Percentiles rank a stretch among this genome's conserved stretches.
Conservation (phyloP, 2,113 vertebrate species). For the Lepus americanus region DNA sequence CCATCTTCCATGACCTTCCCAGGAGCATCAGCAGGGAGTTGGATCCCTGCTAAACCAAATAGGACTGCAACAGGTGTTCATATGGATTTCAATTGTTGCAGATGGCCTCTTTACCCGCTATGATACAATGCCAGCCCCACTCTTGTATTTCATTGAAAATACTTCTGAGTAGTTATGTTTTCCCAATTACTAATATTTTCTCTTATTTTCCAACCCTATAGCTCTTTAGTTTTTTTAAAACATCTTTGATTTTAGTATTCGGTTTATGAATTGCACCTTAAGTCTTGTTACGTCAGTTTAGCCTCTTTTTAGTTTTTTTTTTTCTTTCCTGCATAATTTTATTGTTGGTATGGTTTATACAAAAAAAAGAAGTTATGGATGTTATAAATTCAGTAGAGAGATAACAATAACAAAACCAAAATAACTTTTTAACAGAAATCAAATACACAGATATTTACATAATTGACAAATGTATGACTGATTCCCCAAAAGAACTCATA, state of each 20-base stretch:
- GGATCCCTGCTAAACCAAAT: too few relatives aligned
- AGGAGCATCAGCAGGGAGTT: too few relatives aligned
- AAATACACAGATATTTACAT: not conserved
- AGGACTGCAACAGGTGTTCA: too few relatives aligned
- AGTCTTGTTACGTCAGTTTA: not conserved
- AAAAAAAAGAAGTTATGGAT: not conserved
- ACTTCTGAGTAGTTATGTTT: not conserved
- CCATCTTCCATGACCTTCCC: too few relatives aligned
- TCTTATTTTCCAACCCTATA: not conserved
- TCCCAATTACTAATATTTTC: not conserved
- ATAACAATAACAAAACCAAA: not conserved
- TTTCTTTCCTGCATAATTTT: not conserved
- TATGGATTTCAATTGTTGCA: too few relatives aligned
- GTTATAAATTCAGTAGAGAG: not conserved
- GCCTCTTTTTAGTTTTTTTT: not conserved
- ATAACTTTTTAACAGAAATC: not conserved
- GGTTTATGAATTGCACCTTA: not conserved
- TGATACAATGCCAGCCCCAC: too few relatives aligned
- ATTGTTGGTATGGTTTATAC: not conserved
- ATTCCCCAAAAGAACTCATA: conserved; percentile 18
- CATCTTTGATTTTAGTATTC: not conserved
- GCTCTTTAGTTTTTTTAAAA: not conserved
- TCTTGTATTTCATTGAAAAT: not conserved
- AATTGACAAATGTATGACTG: not conserved
- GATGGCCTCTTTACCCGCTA: too few relatives aligned